phyloP scores from a whole-genome alignment of 2,797 vertebrate species.

The Chelmon rostratus region DNA sequence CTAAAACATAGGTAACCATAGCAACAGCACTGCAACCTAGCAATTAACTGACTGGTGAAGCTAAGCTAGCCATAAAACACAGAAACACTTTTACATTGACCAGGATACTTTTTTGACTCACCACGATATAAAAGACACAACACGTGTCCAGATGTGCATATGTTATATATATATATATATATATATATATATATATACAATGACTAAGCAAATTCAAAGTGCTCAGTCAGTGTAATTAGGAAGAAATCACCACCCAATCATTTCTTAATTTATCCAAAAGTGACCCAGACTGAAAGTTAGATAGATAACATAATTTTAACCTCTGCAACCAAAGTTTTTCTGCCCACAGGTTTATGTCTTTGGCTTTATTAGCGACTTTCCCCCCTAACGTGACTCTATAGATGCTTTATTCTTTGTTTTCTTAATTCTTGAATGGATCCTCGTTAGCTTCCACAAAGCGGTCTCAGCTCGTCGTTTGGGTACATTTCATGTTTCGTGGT shows the following conservation, averaged over 20 bases:
- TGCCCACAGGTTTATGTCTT: neutral
- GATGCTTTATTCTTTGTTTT: too few species aligned
- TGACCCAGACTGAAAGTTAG: neutral
- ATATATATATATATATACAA: too few species aligned
- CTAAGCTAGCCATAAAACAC: neutral
- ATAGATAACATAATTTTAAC: neutral
- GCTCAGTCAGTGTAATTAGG: neutral
- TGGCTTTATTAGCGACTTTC: too few species aligned
- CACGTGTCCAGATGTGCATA: neutral
- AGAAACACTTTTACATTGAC: neutral
- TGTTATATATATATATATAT: too few species aligned
- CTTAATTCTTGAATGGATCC: too few species aligned
- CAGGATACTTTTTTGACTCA: neutral
- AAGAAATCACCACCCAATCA: neutral
- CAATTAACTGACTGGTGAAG: neutral
- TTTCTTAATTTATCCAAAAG: neutral
- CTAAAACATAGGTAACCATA: neutral
- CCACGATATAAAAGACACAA: neutral
- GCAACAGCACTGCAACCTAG: neutral
- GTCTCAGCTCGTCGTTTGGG: neutral
- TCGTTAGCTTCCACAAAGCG: too few species aligned
- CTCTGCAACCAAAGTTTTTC: neutral
- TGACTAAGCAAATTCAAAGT: too few species aligned
- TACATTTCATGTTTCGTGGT: neutral
- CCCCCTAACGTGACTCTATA: too few species aligned